A percentile compares a stretch with the other conserved stretches of the same genome.
These are phyloP conservation scores for Glaucidium brasilianum DNA, from an alignment of 2,113 vertebrate species.

Conservation along the genomic window DNA sequence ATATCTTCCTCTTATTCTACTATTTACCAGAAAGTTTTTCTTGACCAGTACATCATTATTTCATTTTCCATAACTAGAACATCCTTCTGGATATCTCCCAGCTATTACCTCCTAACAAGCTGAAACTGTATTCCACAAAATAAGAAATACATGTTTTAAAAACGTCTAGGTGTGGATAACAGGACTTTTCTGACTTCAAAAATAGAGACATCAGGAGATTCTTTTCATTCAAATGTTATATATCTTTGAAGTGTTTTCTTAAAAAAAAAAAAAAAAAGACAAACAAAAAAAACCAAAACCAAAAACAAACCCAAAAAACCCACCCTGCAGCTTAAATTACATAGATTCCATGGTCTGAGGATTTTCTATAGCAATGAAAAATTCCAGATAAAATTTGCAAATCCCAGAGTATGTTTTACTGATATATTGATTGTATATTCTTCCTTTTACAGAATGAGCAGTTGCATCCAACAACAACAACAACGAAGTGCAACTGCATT, in stretches of 20 bases:
- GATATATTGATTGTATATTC: background rate
- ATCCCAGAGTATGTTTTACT: background rate
- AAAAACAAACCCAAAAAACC: too few species aligned
- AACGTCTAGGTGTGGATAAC: background rate
- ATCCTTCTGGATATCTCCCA: background rate
- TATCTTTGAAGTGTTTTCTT: background rate
- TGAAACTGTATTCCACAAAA: background rate
- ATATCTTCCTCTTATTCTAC: background rate
- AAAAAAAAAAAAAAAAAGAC: too few species aligned
- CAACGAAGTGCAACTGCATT: background rate
- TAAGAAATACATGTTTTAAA: background rate
- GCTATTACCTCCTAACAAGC: background rate
- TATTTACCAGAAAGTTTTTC: background rate
- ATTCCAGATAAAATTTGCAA: background rate
- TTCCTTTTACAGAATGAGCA: background rate
- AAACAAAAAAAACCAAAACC: too few species aligned
- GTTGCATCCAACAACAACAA: background rate
- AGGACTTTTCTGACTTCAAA: background rate
- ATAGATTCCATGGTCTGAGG: background rate
- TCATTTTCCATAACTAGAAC: background rate
- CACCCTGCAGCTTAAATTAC: background rate
- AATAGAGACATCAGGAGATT: background rate
- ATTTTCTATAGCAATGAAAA: background rate
- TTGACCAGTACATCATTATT: background rate
- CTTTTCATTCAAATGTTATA: background rate